Evolutionary conservation across 2,888 invertebrate species (phyloP), one percentile per base, ranked within the genome.

Genomic region (Cheilosia impressa): DNA sequence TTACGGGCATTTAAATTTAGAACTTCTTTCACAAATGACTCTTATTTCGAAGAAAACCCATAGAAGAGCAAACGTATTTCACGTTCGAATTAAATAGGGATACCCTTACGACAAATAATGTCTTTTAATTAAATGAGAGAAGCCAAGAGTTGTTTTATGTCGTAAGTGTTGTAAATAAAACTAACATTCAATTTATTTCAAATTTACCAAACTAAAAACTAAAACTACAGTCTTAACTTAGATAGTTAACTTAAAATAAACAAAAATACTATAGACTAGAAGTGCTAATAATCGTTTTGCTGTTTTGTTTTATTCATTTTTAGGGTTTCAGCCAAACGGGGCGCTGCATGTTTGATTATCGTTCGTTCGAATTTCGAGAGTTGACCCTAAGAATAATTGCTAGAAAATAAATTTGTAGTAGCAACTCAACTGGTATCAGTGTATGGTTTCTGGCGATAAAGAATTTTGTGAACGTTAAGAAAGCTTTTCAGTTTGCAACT

Each of bases 231-330:
- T 57, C 34, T 68, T 15, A 79, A 78, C 63, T 57, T 65, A 78
- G 13, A 55, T 60, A 84, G 27, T 65, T 27, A 17, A 4, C 65
- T 43, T 80, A 71, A 63, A 55, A 24, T 60, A 52, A 82, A 63
- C 50, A 73, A 83, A 19, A 73, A 75, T 52, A 53, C 66, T 72
- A 80, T 19, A 76, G 85, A 85, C 85, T 85, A 85, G 85, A 85
- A 69, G 77, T 77, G 60, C 52, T 60, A 62, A 47, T 34, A 52
- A 41, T 19, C 52, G 43, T 24, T 15, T 68, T 34, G 13, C 71
- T 71, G 47, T 57, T n/a, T 27, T 9, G 53, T 27, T 60, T 41
- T 65, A 15, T 13, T 24, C 0, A 9, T 22, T 45, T 45, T 45
- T 7, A 45, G 2, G 7, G 0, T 47, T 47, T 17, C 34, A 34